These are phyloP conservation scores for Lanistes nyassanus DNA, from an alignment of 1,140 invertebrate genomes.

Conservation along the genomic window DNA sequence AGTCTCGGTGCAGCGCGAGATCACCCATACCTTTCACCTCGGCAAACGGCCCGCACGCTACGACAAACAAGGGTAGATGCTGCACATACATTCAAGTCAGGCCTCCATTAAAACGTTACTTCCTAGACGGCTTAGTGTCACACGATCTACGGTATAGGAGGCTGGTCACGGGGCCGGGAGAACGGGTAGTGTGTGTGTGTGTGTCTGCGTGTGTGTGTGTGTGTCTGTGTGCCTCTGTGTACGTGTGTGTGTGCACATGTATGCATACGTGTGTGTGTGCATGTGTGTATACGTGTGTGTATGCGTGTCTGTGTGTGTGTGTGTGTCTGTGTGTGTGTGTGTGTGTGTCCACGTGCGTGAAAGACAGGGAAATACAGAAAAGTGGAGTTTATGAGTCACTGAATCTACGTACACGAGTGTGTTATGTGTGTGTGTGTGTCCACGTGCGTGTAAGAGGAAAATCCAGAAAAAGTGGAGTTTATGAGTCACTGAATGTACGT, in stretches of 20 bases:
- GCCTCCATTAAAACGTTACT: no score
- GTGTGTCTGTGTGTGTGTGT: neutral
- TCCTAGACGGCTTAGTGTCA: no score
- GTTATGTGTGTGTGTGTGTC: neutral
- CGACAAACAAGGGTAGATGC: no score
- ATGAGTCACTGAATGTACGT: neutral
- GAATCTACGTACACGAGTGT: no score
- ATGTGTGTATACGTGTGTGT: conserved; percentile 2
- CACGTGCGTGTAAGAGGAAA: neutral
- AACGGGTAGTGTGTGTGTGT: neutral
- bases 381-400: neutral
- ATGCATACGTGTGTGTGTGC: neutral
- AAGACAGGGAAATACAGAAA: neutral
- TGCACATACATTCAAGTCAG: no score
- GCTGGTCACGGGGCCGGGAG: no score
- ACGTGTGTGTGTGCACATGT: neutral
- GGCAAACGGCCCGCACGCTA: no score
- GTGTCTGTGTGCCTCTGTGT: neutral
- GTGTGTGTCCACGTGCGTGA: neutral
- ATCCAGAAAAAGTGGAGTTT: neutral
- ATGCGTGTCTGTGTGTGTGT: conserved; percentile 7
- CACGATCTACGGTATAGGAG: no score
- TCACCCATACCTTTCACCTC: no score
- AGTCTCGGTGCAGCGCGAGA: no score
- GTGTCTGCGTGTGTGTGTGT: neutral